Percentiles rank a stretch among this genome's conserved stretches.
phyloP scores from a whole-genome alignment of 2,113 vertebrate genomes.

The Rhabdomys dilectus region DNA sequence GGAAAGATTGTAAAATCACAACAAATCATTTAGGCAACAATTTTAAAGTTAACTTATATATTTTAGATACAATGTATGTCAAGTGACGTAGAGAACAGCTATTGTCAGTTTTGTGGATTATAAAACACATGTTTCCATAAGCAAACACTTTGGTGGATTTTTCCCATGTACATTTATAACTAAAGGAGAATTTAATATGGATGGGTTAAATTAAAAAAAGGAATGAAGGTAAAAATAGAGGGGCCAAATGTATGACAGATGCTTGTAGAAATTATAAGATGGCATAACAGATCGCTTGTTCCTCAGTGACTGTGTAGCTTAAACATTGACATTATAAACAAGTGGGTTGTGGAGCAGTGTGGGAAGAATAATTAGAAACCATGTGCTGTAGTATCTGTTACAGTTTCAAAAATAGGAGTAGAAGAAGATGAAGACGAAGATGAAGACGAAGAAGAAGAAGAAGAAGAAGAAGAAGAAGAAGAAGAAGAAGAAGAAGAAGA shows the following conservation, averaged over 20 bases:
- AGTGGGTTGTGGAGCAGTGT: neutral
- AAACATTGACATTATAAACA: neutral
- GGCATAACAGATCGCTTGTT: neutral
- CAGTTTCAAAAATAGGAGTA: neutral
- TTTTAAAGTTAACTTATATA: neutral
- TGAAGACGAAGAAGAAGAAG: too few species aligned
- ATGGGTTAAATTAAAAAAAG: neutral
- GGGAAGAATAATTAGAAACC: neutral
- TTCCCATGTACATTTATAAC: neutral
- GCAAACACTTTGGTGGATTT: neutral
- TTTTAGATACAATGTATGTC: conserved; percentile 34
- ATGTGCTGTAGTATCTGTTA: neutral
- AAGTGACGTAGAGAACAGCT: neutral
- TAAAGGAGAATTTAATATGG: neutral
- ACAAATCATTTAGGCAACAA: neutral
- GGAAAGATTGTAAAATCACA: neutral
- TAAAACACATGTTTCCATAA: neutral
- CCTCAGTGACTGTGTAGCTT: neutral
- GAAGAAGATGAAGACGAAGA: too few species aligned
- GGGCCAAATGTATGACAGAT: neutral
- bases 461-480: too few species aligned
- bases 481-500: too few species aligned
- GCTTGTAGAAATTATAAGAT: neutral
- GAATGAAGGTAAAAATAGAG: conserved; percentile 26
- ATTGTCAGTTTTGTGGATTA: neutral